Percentiles rank a stretch among this genome's conserved stretches.
phyloP scores from a whole-genome alignment of 2,888 invertebrate species.

The Himalopsyche kuldschensis region DNA sequence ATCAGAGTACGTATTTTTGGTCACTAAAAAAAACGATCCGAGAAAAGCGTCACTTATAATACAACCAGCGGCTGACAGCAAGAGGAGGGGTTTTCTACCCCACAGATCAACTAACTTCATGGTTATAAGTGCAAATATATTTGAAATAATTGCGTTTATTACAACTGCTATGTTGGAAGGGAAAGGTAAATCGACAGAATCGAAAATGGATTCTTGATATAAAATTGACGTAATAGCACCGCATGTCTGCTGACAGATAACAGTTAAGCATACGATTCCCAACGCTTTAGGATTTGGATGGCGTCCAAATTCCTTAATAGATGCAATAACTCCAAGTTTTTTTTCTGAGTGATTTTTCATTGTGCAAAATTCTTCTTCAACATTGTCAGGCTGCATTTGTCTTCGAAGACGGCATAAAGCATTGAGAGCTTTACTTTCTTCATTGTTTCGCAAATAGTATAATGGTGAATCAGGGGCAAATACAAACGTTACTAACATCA shows the following conservation, averaged over 20 bases:
- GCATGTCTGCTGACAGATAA: conserved; percentile 12
- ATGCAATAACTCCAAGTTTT: not conserved
- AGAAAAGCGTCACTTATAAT: conserved; percentile 43
- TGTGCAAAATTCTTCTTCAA: conserved; percentile 10
- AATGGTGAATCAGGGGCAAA: conserved; percentile 37
- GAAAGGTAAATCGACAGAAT: not conserved
- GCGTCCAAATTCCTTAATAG: conserved; percentile 6
- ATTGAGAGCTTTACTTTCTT: conserved; percentile 5
- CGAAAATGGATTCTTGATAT: conserved; percentile 15
- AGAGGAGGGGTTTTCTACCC: conserved; percentile 55
- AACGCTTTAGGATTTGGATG: conserved; percentile 15
- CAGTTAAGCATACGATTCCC: not conserved
- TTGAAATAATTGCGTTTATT: not conserved
- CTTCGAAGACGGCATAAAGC: conserved; percentile 15
- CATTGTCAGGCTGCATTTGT: not conserved
- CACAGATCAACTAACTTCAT: conserved; percentile 7
- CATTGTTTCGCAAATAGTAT: conserved; percentile 23
- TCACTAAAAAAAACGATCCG: conserved; percentile 51
- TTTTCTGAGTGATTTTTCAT: conserved; percentile 5
- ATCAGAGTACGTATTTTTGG: conserved; percentile 44
- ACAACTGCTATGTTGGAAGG: conserved; percentile 14
- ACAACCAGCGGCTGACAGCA: conserved; percentile 50
- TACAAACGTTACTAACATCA: conserved; percentile 16
- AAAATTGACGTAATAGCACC: conserved; percentile 5
- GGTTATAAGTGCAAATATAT: not conserved